These are phyloP conservation scores for Salvelinus fontinalis DNA, from an alignment of 2,113 vertebrate genomes.

Conservation along the genomic window DNA sequence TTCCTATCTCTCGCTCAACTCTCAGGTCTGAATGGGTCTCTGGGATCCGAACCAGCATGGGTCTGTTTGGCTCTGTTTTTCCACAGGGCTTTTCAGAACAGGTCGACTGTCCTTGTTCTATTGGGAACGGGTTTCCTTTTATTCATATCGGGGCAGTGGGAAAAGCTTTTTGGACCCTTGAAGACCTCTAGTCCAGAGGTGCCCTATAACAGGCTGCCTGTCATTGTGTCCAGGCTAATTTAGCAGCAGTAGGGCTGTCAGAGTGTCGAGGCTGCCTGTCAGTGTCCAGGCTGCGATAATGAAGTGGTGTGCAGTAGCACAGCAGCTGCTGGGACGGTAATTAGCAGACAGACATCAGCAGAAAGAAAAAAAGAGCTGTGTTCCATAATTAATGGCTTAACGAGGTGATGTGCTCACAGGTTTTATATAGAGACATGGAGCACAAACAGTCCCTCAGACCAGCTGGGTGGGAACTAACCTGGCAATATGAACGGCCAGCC, in stretches of 20 bases:
- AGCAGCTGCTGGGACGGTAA: conserved; percentile 57
- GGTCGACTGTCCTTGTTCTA: too few species aligned
- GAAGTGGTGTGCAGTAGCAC: conserved; percentile 42
- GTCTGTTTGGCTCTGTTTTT: too few species aligned
- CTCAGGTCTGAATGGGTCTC: too few species aligned
- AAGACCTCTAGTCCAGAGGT: too few species aligned
- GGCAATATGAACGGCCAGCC: neutral
- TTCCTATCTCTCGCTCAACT: too few species aligned
- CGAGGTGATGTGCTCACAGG: conserved; percentile 40
- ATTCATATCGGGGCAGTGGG: too few species aligned
- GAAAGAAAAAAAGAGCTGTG: conserved; percentile 18
- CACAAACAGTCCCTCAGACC: conserved; percentile 9
- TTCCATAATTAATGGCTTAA: conserved; percentile 63
- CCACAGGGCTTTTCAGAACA: too few species aligned
- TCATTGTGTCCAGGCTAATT: neutral
- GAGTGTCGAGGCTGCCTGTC: neutral
- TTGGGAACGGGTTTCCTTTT: too few species aligned
- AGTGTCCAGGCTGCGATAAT: conserved; percentile 21
- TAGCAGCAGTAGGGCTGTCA: neutral
- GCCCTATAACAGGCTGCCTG: neutral
- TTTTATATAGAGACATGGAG: conserved; percentile 44
- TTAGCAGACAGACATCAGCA: conserved; percentile 42
- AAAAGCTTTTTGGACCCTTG: too few species aligned
- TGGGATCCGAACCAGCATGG: too few species aligned
- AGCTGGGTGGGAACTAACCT: neutral